phyloP scores from a whole-genome alignment of 2,113 vertebrate genomes.

The Pyxicephalus adspersus region DNA sequence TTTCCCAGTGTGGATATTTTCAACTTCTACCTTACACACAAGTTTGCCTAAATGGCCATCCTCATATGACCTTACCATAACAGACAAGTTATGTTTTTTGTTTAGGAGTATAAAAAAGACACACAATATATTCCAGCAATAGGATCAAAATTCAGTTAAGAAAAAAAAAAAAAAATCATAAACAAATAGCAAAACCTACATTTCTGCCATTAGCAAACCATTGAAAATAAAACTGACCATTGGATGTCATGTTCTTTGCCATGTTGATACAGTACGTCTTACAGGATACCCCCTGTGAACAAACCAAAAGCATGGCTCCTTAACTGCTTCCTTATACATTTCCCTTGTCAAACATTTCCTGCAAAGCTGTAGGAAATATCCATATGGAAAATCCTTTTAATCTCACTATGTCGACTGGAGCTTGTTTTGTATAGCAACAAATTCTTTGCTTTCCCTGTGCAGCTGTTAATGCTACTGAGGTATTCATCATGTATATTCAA shows the following conservation, averaged over 20 bases:
- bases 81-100: no score
- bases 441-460: not conserved
- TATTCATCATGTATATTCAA: not conserved
- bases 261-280: not conserved
- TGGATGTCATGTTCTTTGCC: not conserved
- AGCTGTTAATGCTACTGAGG: not conserved
- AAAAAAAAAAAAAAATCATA: not conserved
- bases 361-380: not conserved
- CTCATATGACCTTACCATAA: no score
- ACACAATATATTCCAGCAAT: no score
- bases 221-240: not conserved
- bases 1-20: no score
- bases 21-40: no score
- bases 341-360: conserved; percentile 4
- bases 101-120: no score
- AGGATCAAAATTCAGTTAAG: no score
- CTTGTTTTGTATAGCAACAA: not conserved
- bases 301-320: not conserved
- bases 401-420: not conserved
- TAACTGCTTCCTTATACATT: not conserved
- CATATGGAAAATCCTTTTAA: conserved; percentile 15
- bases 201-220: not conserved
- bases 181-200: not conserved
- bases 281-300: conserved; percentile 6
- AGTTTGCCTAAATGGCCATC: no score